phyloP scores from a whole-genome alignment of 2,888 invertebrate genomes.

The Nemurella pictetii region DNA sequence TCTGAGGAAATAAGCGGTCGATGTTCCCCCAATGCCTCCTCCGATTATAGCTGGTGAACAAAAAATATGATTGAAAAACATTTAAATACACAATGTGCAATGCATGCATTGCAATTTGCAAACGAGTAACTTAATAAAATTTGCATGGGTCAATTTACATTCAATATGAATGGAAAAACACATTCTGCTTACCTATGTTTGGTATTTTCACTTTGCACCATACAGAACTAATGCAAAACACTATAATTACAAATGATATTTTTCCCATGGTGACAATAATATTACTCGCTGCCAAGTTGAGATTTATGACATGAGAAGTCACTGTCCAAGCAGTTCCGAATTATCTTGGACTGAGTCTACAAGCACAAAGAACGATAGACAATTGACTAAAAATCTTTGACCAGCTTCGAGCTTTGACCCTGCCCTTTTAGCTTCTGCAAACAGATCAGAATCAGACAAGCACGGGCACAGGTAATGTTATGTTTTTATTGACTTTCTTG shows the following conservation, averaged over 20 bases:
- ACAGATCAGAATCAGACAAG: too few species aligned
- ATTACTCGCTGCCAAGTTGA: not conserved
- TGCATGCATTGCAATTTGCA: too few species aligned
- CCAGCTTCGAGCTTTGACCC: too few species aligned
- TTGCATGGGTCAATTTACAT: not conserved
- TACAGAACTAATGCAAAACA: not conserved
- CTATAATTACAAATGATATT: not conserved
- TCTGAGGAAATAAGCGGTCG: conserved; percentile 59
- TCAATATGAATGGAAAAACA: too few species aligned
- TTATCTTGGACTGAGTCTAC: not conserved
- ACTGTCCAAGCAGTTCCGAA: too few species aligned
- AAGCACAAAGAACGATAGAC: too few species aligned
- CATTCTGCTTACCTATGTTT: not conserved
- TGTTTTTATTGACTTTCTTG: not conserved
- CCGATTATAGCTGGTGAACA: conserved; percentile 60
- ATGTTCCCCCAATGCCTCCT: conserved; percentile 64
- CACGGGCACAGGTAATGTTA: not conserved
- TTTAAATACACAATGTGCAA: too few species aligned
- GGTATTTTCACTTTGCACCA: not conserved
- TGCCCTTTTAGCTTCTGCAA: not conserved
- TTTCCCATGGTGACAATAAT: not conserved
- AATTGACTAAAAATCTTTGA: too few species aligned
- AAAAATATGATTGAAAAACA: too few species aligned
- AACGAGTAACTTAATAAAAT: not conserved
- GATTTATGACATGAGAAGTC: too few species aligned